Percentiles rank a stretch among this genome's conserved stretches.
These are phyloP conservation scores for Lumbricus terrestris DNA, from an alignment of 2,888 invertebrate genomes.

Conservation along the genomic window DNA sequence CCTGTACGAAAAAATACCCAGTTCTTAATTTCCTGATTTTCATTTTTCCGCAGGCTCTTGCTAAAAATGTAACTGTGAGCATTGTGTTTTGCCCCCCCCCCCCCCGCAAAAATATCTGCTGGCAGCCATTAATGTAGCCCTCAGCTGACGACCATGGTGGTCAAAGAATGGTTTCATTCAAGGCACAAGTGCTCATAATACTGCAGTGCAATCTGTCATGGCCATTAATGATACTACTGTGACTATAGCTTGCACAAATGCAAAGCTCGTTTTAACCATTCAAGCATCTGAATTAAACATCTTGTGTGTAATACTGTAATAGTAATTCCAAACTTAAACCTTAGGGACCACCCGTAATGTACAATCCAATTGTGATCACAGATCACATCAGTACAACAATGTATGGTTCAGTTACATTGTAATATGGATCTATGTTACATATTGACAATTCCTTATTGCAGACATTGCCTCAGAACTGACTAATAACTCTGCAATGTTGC, in stretches of 20 bases:
- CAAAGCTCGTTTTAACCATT: background rate
- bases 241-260: background rate
- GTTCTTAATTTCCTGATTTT: too few species aligned
- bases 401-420: background rate
- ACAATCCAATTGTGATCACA: too few species aligned
- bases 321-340: background rate
- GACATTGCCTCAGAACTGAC: too few species aligned
- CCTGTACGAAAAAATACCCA: too few species aligned
- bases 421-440: background rate
- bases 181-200: background rate
- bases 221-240: background rate
- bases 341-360: background rate
- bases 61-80: too few species aligned
- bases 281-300: background rate
- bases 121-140: background rate
- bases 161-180: background rate
- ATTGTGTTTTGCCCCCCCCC: too few species aligned
- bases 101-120: too few species aligned
- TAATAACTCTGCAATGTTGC: background rate
- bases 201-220: background rate
- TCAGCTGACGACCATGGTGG: background rate
- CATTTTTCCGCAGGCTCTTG: too few species aligned
- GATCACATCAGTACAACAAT: too few species aligned
- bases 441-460: background rate
- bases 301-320: background rate